Evolutionary conservation across 2,113 vertebrate species (phyloP).

Genomic region (Salminus brasiliensis): DNA sequence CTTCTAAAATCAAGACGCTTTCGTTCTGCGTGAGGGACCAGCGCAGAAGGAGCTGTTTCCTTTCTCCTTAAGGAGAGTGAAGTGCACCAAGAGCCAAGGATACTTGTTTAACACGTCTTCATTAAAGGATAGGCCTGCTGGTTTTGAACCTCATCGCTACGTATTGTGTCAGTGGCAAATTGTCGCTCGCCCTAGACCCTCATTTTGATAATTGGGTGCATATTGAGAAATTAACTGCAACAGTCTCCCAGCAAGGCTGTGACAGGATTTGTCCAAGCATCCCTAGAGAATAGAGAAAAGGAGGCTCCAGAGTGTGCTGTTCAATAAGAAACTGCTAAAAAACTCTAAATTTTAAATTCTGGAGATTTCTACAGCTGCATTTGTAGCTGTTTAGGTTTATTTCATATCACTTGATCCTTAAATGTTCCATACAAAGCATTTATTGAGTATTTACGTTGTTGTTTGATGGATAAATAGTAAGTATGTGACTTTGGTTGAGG

Average conservation of each 20-base stretch:
- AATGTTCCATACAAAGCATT: no score
- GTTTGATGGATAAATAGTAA: no score
- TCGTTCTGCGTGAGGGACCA: slow-evolving; percentile 14
- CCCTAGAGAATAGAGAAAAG: background rate
- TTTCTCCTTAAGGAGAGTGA: slow-evolving; percentile 56
- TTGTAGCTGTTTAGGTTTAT: no score
- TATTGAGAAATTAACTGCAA: background rate
- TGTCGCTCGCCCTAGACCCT: background rate
- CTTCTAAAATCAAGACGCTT: slow-evolving; percentile 63
- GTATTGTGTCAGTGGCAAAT: slow-evolving; percentile 3
- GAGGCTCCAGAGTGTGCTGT: background rate
- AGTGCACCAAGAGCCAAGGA: slow-evolving; percentile 16
- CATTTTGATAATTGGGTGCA: slow-evolving; percentile 8
- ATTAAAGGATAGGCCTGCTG: slow-evolving; percentile 12
- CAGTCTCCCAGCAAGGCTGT: background rate
- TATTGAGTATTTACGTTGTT: no score
- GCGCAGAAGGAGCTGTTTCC: background rate
- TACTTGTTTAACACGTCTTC: slow-evolving; percentile 11
- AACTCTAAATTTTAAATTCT: no score
- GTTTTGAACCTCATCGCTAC: background rate
- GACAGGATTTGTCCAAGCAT: background rate
- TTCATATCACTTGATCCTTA: no score
- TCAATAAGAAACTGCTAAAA: no score
- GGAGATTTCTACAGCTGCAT: no score
- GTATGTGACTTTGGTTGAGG: no score